phyloP scores from a whole-genome alignment of 2,113 vertebrate species.

The Trochalopteron elliotii region DNA sequence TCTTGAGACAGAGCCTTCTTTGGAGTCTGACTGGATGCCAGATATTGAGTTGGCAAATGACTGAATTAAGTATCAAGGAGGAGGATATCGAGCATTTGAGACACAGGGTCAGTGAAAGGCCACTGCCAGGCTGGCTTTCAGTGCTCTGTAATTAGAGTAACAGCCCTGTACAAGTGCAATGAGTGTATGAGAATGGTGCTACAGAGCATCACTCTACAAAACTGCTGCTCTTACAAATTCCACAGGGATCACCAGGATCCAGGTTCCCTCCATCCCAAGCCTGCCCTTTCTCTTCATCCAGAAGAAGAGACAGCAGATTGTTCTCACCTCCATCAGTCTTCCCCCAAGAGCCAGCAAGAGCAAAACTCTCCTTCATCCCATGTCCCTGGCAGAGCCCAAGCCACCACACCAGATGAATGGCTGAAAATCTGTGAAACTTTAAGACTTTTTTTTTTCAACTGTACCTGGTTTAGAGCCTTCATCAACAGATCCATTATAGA shows the following conservation, averaged over 20 bases:
- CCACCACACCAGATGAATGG: not conserved
- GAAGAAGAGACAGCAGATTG: not conserved
- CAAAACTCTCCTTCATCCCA: not conserved
- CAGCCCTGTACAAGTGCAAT: not conserved
- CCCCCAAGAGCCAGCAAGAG: not conserved
- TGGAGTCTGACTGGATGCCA: not conserved
- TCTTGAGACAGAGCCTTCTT: not conserved
- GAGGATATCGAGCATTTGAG: not conserved
- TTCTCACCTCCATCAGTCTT: not conserved
- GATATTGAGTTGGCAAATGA: not conserved
- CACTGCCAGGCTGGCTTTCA: not conserved
- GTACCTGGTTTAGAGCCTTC: slow-evolving; percentile 96
- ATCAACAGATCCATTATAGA: slow-evolving; percentile 95
- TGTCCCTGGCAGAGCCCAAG: not conserved
- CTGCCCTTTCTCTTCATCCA: not conserved
- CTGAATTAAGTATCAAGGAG: not conserved
- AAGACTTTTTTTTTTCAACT: not conserved
- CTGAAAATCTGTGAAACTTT: not conserved
- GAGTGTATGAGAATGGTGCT: fast-evolving
- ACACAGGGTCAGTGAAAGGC: not conserved
- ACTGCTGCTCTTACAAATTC: not conserved
- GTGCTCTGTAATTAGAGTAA: not conserved
- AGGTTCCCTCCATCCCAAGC: not conserved
- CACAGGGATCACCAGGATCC: not conserved
- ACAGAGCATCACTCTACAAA: not conserved